phyloP scores from a whole-genome alignment of 2,113 vertebrate genomes.

The Chamaea fasciata region DNA sequence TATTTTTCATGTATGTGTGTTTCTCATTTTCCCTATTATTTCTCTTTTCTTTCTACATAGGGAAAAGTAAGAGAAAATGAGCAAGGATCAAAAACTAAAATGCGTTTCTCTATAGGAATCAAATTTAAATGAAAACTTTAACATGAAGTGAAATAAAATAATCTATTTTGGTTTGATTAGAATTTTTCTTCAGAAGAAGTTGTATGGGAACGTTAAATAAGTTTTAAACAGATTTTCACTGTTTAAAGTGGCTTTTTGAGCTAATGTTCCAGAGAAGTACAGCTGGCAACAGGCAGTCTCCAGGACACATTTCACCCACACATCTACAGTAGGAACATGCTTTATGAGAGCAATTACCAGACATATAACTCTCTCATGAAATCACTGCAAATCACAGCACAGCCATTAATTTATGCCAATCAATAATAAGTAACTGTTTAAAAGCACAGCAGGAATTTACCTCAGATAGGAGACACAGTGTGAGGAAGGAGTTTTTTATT shows the following conservation, averaged over 20 bases:
- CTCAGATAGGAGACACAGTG: background rate
- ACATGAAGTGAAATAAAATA: background rate
- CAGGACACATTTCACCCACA: slow-evolving; percentile 9
- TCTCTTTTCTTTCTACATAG: background rate
- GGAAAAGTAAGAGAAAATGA: background rate
- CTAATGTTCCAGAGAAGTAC: background rate
- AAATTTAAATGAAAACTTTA: background rate
- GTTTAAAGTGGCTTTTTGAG: background rate
- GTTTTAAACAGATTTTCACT: background rate
- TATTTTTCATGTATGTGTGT: background rate
- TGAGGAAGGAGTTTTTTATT: background rate
- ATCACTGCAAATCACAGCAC: background rate
- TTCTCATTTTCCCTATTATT: background rate
- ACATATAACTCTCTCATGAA: background rate
- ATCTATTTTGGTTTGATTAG: background rate
- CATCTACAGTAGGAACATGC: background rate
- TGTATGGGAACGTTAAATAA: background rate
- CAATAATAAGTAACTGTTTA: background rate
- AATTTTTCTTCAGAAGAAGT: background rate
- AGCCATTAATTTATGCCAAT: slow-evolving; percentile 16
- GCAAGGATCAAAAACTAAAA: background rate
- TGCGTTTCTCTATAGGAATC: background rate
- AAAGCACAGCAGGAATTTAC: background rate
- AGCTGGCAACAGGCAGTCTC: slow-evolving; percentile 18
- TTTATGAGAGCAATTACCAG: slow-evolving; percentile 26